A percentile compares a stretch with the other conserved stretches of the same genome.
Evolutionary conservation across 2,113 vertebrate species (phyloP).

Genomic region (Redunca redunca): DNA sequence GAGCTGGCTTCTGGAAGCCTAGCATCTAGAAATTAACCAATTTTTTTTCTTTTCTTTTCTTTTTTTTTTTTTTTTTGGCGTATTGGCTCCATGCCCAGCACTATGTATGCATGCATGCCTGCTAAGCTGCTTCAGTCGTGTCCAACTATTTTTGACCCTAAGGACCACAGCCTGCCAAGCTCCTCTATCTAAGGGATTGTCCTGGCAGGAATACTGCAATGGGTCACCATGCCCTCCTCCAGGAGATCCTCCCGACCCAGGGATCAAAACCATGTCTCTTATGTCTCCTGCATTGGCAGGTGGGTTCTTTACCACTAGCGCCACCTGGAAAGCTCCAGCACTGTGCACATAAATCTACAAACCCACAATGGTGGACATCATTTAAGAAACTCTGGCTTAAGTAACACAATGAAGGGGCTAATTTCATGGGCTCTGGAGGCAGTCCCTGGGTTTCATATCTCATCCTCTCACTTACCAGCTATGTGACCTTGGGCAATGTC

Average conservation of each 20-base stretch:
- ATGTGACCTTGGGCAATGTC: not conserved
- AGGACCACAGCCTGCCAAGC: not conserved
- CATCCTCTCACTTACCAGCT: not conserved
- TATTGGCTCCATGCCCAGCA: not conserved
- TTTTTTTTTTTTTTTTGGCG: not conserved
- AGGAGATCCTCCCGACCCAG: not conserved
- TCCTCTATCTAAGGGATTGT: not conserved
- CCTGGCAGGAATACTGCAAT: not conserved
- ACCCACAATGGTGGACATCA: not conserved
- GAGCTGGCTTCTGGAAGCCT: not conserved
- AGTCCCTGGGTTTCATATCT: not conserved
- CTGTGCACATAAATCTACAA: not conserved
- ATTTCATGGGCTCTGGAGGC: not conserved
- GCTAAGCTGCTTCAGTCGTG: not conserved
- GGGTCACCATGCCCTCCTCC: not conserved
- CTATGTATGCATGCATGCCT: not conserved
- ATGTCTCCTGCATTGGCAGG: not conserved
- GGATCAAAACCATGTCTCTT: not conserved
- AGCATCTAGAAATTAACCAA: not conserved
- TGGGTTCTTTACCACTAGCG: not conserved
- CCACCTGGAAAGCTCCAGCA: not conserved
- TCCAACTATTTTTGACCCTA: not conserved
- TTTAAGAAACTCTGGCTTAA: not conserved
- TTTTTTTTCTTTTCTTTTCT: not conserved
- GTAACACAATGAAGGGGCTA: not conserved